phyloP scores from a whole-genome alignment of 1,140 invertebrate genomes.

The Bombus balteatus region DNA sequence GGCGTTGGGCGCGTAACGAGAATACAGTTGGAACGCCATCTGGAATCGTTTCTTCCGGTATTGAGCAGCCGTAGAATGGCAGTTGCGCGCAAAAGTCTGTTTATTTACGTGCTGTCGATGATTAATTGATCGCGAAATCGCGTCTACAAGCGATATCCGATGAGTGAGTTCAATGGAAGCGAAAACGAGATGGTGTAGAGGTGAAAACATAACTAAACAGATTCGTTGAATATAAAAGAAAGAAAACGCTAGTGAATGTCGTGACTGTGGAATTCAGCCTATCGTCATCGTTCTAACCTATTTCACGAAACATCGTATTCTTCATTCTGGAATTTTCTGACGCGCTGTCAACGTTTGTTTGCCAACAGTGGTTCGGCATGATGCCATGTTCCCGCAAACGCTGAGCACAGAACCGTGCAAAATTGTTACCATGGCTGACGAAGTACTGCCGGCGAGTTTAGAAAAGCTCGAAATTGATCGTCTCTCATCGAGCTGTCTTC shows the following conservation, averaged over 20 bases:
- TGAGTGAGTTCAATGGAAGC: not conserved
- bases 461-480: constrained; percentile 80
- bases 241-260: constrained; percentile 18
- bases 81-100: constrained; percentile 73
- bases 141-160: constrained; percentile 5
- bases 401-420: constrained; percentile 57
- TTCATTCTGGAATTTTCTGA: constrained; percentile 51
- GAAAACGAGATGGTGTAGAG: not conserved
- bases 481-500: constrained; percentile 61
- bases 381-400: constrained; percentile 66
- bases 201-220: not conserved
- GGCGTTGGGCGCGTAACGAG: constrained; percentile 4
- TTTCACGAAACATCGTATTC: constrained; percentile 15
- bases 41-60: constrained; percentile 28
- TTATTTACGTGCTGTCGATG: constrained; percentile 73
- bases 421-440: constrained; percentile 75
- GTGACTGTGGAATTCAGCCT: not conserved
- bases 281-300: constrained; percentile 65
- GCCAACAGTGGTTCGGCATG: constrained; percentile 48
- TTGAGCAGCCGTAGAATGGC: constrained; percentile 57
- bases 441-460: constrained; percentile 78
- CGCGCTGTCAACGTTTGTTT: constrained; percentile 57
- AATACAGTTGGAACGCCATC: constrained; percentile 26
- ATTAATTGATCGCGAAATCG: constrained; percentile 49
- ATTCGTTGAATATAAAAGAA: not conserved